Conservation (phyloP, 2,888 invertebrate species). For the Seladonia tumulorum region DNA sequence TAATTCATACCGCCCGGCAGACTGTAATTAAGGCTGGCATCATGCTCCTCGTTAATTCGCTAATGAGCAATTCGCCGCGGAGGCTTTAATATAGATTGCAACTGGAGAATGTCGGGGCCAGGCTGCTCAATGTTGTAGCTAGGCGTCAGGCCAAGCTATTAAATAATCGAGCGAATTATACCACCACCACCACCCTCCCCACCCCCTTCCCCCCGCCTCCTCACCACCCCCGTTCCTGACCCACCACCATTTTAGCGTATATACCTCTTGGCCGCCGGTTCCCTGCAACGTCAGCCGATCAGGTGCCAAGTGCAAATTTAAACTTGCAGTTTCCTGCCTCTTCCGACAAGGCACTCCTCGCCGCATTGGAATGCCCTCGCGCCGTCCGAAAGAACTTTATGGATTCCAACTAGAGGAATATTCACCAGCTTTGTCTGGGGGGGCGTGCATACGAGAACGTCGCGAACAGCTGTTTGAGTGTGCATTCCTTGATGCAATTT, state of each 20-base stretch:
- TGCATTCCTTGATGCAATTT: background rate
- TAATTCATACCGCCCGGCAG: background rate
- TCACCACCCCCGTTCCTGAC: background rate
- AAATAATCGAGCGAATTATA: conserved; percentile 74
- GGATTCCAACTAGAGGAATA: conserved; percentile 8
- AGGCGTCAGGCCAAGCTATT: conserved; percentile 72
- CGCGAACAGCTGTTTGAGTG: background rate
- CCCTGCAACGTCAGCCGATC: conserved; percentile 66
- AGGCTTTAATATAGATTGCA: conserved; percentile 68
- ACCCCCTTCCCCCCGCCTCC: too few relatives aligned
- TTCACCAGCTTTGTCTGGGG: background rate
- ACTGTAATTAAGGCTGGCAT: conserved; percentile 58
- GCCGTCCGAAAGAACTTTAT: background rate
- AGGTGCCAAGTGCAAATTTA: conserved; percentile 73
- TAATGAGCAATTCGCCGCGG: conserved; percentile 68
- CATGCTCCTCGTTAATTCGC: conserved; percentile 54
- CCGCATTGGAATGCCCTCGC: background rate
- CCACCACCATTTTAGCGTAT: background rate
- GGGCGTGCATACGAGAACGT: background rate
- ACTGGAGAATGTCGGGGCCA: conserved; percentile 42
- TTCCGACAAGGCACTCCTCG: background rate
- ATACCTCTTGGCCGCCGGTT: conserved; percentile 44
- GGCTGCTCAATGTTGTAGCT: conserved; percentile 41
- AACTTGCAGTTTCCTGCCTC: conserved; percentile 46
- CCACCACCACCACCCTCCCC: conserved; percentile 21